Base-by-base conservation (phyloP, 2,797 vertebrate species). In the Ctenopoma multispine region DNA sequence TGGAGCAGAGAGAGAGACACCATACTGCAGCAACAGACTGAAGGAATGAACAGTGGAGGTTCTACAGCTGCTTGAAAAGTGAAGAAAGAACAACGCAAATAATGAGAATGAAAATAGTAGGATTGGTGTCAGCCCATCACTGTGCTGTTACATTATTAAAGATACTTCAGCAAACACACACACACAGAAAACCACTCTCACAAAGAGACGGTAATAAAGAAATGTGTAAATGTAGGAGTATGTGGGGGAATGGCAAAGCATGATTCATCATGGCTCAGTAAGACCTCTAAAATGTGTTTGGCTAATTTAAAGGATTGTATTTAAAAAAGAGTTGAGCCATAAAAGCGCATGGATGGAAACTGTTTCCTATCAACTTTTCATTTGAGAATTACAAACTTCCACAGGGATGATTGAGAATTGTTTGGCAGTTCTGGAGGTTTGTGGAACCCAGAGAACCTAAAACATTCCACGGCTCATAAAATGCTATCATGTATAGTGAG, bases 101-200 rank as follows among this genome's bases (percentile, higher is more conserved):
- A 81, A 67, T 62, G 55, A 66, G 53, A 65, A 49, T 36, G 34
- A 73, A 46, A 53, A 64, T 59, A 58, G 51, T 55, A 55, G 50
- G 71, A 82, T 79, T 29, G 3, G 63, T 89, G 74, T 86, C 79
- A 77, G 57, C 49, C 60, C 44, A 58, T 77, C 49, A 65, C 43
- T 36, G 68, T 75, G 67, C 63, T 67, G 72, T 82, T 88, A 56
- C 68, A 91, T 90, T 88, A 89, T 88, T 90, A 83, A 90, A 79
- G 81, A 80, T 59, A 62, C 40, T 49, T 55, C 20, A 68, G 29
- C 21, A 48, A 40, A 27, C 69, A 56, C 58, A 62, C 46, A 55
- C 64, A 55, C 10, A 36, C 66, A 31, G 56, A 60, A 75, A 7
- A 44, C 27, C 31, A 1, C 17, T 63, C 18, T 59, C 1, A 43